These are phyloP conservation scores for Lasius fuliginosus DNA, from an alignment of 2,888 invertebrate genomes.

Conservation along the genomic window DNA sequence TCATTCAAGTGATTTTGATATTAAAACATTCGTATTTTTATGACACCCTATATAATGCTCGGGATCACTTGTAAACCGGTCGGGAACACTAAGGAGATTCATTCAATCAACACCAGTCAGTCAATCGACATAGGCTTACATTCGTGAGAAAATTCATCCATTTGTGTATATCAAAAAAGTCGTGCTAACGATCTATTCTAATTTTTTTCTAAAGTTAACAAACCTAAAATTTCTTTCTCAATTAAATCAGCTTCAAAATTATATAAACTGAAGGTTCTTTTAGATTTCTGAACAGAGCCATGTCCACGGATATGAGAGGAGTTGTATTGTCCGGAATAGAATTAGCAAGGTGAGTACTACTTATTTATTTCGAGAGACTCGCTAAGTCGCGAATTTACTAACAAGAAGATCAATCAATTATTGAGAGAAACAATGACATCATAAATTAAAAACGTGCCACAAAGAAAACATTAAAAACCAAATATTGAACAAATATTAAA, in stretches of 20 bases:
- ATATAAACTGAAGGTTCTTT: background rate
- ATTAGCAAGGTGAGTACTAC: constrained; percentile 89
- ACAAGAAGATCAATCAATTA: background rate
- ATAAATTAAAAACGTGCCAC: background rate
- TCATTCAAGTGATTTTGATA: background rate
- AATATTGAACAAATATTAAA: constrained; percentile 1
- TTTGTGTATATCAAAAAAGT: constrained; percentile 1
- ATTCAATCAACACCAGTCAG: constrained; percentile 65
- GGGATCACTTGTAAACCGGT: constrained; percentile 67
- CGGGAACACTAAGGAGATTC: constrained; percentile 57
- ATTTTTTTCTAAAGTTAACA: background rate
- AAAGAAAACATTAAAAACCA: background rate
- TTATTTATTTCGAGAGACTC: background rate
- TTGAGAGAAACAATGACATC: background rate
- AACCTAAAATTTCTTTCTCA: background rate
- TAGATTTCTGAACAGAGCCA: constrained; percentile 78
- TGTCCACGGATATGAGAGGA: constrained; percentile 81
- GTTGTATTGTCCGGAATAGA: constrained; percentile 89
- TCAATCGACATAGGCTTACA: constrained; percentile 54
- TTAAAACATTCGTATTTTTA: constrained; percentile 1
- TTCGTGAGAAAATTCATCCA: background rate
- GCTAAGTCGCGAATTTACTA: too few species aligned
- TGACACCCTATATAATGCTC: constrained; percentile 27
- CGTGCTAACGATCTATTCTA: background rate
- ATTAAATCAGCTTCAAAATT: background rate